Base-by-base conservation (phyloP, 1,140 invertebrate genomes). In the Drosophila guanche region DNA sequence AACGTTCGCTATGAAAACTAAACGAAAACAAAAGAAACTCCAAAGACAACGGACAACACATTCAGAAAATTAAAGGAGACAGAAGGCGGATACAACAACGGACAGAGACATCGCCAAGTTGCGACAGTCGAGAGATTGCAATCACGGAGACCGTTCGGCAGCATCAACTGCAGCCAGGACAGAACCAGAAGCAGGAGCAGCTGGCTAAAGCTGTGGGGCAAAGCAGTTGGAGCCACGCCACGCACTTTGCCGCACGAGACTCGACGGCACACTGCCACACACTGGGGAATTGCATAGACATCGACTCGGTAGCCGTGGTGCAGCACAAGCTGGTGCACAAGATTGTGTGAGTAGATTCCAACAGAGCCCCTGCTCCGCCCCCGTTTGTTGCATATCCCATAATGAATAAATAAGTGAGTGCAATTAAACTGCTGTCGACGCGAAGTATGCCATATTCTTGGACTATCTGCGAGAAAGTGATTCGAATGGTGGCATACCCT, bases 261-360 rank as follows among this genome's bases (percentile, higher is more conserved):
- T 83, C 66, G 65, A 60, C 63, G 61, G 41, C 83, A 86, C 70
- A 84, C 90, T 37, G 33, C 10, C 33, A 37, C 33, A 37, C 33
- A 37, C 33, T 91, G 90, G 90, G 90, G 74, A 91, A 91, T 77
- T 91, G 90, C 71, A 88, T 91, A 53, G 86, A 91, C 71, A 90
- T 90, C 55, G 86, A 91, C 75, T 76, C 90, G 52, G 84, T 90
- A 56, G 80, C 89, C 61, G 88, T 89, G 65, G 90, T 91, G 76
- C 90, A 91, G 65, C 90, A 91, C 72, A 91, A 90, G 75, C 69
- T 91, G 70, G 89, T 91, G 68, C 85, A 86, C 66, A 79, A 71
- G 65, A 74, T 90, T 63, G 84, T 83, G 90, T 91, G 71, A 89
- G 90, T 91, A 72, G 50, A 52, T 10, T 3, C 1, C 10, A 10